Percentiles rank a stretch among this genome's conserved stretches.
phyloP scores from a whole-genome alignment of 2,888 invertebrate species.

The Harpagoxenus sublaevis region DNA sequence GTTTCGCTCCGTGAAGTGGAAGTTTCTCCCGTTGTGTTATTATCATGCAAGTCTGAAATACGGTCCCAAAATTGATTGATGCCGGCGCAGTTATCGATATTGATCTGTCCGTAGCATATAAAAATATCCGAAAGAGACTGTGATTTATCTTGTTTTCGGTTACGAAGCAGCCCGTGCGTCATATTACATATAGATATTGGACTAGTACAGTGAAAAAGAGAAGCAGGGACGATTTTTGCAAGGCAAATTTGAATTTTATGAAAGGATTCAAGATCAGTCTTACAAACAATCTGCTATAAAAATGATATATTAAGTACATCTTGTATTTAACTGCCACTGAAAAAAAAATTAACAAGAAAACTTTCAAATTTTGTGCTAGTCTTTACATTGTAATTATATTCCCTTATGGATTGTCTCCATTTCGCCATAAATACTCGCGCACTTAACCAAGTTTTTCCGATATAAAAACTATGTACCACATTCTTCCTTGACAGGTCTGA shows the following conservation, averaged over 20 bases:
- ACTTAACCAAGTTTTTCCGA: not conserved
- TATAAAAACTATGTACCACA: not conserved
- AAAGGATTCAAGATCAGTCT: not conserved
- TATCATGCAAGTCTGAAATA: slow-evolving; percentile 19
- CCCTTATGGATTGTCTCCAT: not conserved
- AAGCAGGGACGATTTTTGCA: not conserved
- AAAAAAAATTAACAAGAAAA: not conserved
- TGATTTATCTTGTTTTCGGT: slow-evolving; percentile 51
- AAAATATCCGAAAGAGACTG: slow-evolving; percentile 20
- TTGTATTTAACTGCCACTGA: not conserved
- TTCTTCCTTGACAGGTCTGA: not conserved
- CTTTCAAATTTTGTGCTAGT: not conserved
- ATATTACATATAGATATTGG: not conserved
- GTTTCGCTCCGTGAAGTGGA: slow-evolving; percentile 37
- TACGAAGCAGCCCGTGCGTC: not conserved
- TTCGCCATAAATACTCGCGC: not conserved
- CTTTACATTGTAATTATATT: not conserved
- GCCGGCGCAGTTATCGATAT: slow-evolving; percentile 28
- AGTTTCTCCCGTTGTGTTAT: slow-evolving; percentile 47
- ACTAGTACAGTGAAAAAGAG: not conserved
- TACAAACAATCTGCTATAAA: not conserved
- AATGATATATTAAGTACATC: not conserved
- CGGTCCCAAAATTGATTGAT: slow-evolving; percentile 58
- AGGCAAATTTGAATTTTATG: not conserved
- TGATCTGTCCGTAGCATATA: slow-evolving; percentile 35